Percentiles rank a stretch among this genome's conserved stretches.
Conservation (phyloP, 2,797 vertebrate species). For the Mionectes olivaceus region DNA sequence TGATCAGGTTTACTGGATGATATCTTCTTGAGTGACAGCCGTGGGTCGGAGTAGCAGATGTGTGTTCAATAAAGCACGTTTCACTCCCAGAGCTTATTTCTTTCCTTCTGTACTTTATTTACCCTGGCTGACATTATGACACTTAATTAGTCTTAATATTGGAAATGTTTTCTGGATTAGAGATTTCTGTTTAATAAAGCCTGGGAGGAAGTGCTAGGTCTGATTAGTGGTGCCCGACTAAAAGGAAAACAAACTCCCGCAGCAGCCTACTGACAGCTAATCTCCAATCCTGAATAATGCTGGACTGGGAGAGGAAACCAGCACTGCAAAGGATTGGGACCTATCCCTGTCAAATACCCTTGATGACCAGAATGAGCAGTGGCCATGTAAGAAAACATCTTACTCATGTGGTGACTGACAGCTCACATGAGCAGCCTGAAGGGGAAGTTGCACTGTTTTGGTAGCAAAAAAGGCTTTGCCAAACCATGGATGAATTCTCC, state of each 20-base stretch:
- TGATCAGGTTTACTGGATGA: slow-evolving; percentile 22
- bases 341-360: not conserved
- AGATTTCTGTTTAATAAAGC: slow-evolving; percentile 47
- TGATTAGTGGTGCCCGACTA: slow-evolving; percentile 10
- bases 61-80: not conserved
- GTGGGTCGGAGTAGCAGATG: not conserved
- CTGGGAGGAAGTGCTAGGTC: not conserved
- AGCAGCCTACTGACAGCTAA: not conserved
- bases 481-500: not conserved
- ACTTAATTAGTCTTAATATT: slow-evolving; percentile 57
- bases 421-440: not conserved
- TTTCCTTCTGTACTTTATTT: slow-evolving; percentile 49
- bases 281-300: not conserved
- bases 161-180: slow-evolving; percentile 55
- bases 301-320: not conserved
- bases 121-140: slow-evolving; percentile 37
- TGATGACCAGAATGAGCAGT: not conserved
- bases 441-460: not conserved
- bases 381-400: not conserved
- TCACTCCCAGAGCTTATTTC: slow-evolving; percentile 18
- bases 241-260: slow-evolving; percentile 16
- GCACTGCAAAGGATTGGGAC: not conserved
- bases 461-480: not conserved
- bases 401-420: not conserved
- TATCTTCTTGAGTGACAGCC: slow-evolving; percentile 33